Evolutionary conservation across 2,797 vertebrate genomes (phyloP).

Genomic region (Crocidura indochinensis): DNA sequence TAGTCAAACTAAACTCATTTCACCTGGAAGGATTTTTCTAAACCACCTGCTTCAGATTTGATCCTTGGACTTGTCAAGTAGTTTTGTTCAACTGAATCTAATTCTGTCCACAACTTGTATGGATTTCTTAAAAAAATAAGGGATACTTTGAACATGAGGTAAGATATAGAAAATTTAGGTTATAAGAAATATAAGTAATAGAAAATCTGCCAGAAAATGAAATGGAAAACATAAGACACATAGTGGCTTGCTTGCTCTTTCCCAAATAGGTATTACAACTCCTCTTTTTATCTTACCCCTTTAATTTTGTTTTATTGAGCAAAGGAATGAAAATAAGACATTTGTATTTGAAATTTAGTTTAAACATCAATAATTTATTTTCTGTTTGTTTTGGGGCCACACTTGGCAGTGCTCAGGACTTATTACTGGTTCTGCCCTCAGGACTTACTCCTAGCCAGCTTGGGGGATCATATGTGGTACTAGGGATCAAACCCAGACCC

Average conservation of each 20-base stretch:
- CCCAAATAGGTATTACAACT: not conserved
- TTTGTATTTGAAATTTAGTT: conserved; percentile 31
- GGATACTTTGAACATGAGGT: no score
- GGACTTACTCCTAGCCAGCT: no score
- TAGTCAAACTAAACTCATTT: not conserved
- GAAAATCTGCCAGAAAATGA: not conserved
- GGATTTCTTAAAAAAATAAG: no score
- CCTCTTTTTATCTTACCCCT: not conserved
- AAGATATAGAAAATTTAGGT: not conserved
- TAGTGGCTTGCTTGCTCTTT: not conserved
- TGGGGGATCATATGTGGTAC: no score
- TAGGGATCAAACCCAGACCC: no score
- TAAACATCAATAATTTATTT: not conserved
- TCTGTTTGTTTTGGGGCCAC: not conserved
- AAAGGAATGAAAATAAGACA: not conserved
- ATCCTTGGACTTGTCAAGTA: conserved; percentile 17
- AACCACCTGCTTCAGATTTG: not conserved
- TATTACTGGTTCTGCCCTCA: no score
- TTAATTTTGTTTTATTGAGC: not conserved
- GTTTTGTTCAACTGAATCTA: not conserved
- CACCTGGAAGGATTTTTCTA: not conserved
- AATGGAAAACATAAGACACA: not conserved
- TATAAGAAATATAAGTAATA: conserved; percentile 7
- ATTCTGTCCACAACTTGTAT: not conserved
- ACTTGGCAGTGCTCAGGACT: no score